Evolutionary conservation across 2,797 vertebrate species (phyloP), one percentile per base, ranked within the genome.

Genomic region (Siniperca undulata): DNA sequence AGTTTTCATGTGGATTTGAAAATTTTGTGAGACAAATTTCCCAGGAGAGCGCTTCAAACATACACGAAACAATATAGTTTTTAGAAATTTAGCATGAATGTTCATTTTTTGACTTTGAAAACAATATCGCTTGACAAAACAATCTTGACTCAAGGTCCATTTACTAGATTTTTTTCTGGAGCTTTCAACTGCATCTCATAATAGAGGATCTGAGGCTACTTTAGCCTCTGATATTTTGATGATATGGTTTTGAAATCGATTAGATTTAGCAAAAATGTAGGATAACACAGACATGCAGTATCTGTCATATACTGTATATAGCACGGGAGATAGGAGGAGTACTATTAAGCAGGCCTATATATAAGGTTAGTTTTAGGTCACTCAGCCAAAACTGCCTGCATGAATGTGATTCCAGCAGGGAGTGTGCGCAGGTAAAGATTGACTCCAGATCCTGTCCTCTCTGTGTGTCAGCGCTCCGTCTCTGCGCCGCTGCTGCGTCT

Each of bases 401-500:
- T 55, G 27, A 36, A 8, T 34, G 34, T 40, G 5, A 20, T 5
- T 46, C 17, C 14, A 34, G 30, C 6, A 24, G 48, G 1, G 0
- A 5, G 19, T 65, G 16, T 52, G 70, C 22, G 22, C 60, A 58
- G 42, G 19, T 65, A 1, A 24, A 50, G 0, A 10, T 6, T 4
- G 19, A 3, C 44, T 48, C 67, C 27, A 40, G 50, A 17, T 46
- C 36, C 66, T 34, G 11, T 38, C 22, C 30, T 34, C 55, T 20
- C 12, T 36, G 0, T 20, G n/a, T 59, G 42, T 69, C 24, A 3
- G 62, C 17, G 24, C 52, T 3, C 50, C 0, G 60, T 27, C 60
- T 34, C 27, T 27, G 56, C 65, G 70, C 59, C 70, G 66, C 67
- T 22, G 52, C 69, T 68, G 62, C 64, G 70, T 42, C 42, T 30